Evolutionary conservation across 2,113 vertebrate genomes (phyloP).

Genomic region (Tetrao urogallus): DNA sequence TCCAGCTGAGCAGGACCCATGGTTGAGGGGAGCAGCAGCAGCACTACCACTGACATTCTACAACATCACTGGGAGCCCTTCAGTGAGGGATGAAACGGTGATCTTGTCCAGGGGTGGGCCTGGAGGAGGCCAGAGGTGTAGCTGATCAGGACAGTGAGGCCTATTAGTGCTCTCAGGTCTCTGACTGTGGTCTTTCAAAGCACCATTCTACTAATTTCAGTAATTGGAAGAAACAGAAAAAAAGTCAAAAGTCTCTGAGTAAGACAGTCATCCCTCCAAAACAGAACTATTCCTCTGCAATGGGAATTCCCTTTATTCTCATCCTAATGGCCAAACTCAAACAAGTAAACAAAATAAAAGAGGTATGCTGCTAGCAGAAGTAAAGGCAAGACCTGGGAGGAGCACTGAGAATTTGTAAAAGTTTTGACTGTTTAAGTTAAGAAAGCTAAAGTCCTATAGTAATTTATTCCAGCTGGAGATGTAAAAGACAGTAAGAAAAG

Average conservation of each 20-base stretch:
- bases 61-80: not conserved
- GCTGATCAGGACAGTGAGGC: not conserved
- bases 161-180: not conserved
- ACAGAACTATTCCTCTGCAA: not conserved
- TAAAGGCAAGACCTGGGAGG: not conserved
- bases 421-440: not conserved
- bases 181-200: not conserved
- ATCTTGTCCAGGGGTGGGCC: not conserved
- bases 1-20: not conserved
- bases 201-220: not conserved
- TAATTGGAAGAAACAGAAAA: not conserved
- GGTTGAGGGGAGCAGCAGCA: accelerated
- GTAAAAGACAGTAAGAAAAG: not conserved
- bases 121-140: not conserved
- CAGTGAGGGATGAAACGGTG: not conserved
- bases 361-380: not conserved
- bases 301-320: not conserved
- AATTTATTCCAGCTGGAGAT: not conserved
- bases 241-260: accelerated
- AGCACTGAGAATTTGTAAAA: not conserved
- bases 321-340: not conserved
- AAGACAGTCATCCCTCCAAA: not conserved
- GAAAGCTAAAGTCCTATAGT: not conserved
- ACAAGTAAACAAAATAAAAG: not conserved
- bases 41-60: no score